Evolutionary conservation across 30 jellyfish, hydroid and myxozoan species (phyloP).

Genomic region (Mastigias papua): DNA sequence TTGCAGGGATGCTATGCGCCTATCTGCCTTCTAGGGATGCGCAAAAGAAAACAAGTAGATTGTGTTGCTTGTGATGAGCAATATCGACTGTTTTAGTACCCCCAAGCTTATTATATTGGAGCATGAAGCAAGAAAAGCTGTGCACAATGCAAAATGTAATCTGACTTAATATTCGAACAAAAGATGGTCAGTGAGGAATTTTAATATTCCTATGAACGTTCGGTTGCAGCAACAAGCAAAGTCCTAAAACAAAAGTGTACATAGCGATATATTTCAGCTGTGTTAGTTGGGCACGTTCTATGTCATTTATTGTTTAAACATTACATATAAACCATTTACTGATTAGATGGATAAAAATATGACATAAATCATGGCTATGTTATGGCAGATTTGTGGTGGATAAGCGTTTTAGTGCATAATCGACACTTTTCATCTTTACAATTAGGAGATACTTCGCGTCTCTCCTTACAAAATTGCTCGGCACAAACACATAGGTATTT

Average conservation of each 20-base stretch:
- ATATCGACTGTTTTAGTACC: slow-evolving; percentile 41
- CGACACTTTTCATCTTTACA: too few relatives aligned
- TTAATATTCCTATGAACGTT: slow-evolving; percentile 37
- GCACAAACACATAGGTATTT: too few relatives aligned
- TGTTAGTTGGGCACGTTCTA: background rate
- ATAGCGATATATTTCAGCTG: background rate
- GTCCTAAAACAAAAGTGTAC: background rate
- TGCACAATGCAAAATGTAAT: slow-evolving; percentile 52
- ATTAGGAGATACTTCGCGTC: too few relatives aligned
- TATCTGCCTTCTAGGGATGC: background rate
- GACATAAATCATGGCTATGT: background rate
- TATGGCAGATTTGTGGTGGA: slow-evolving; percentile 1
- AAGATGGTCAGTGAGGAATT: slow-evolving; percentile 60
- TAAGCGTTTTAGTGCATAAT: too few relatives aligned
- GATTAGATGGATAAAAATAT: background rate
- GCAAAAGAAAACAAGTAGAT: background rate
- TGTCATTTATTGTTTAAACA: background rate
- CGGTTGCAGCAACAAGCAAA: slow-evolving; percentile 5
- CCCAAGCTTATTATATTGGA: slow-evolving; percentile 71
- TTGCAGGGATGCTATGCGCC: background rate
- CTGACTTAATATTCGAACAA: slow-evolving; percentile 54
- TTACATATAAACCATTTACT: background rate
- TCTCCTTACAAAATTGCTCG: too few relatives aligned
- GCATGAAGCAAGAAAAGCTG: slow-evolving; percentile 17
- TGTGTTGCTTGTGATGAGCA: slow-evolving; percentile 8